Conservation (phyloP, 2,797 vertebrate species). For the Oceanodroma leucorhoa region DNA sequence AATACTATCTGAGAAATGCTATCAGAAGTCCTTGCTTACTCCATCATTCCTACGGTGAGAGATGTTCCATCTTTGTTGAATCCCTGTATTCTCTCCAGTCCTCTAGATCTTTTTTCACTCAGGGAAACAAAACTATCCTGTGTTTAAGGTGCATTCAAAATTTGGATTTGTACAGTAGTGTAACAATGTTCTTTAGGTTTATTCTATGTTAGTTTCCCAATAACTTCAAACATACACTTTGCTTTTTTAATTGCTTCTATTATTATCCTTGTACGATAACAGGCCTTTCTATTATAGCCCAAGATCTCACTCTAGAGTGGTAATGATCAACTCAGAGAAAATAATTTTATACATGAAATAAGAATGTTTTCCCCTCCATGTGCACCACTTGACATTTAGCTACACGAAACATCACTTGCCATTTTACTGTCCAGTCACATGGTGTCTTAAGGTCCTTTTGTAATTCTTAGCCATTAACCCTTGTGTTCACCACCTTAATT, state of each 20-base stretch:
- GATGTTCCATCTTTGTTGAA: neutral
- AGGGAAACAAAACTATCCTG: neutral
- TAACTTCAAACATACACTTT: neutral
- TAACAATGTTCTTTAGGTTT: neutral
- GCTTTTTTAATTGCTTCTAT: neutral
- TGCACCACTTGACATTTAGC: neutral
- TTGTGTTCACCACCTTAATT: neutral
- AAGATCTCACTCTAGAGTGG: neutral
- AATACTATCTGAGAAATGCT: neutral
- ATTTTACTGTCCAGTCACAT: neutral
- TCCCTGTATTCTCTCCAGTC: fast-evolving
- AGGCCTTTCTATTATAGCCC: neutral
- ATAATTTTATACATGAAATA: neutral
- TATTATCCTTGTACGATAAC: neutral
- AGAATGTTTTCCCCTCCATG: neutral
- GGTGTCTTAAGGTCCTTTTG: neutral
- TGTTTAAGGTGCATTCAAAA: neutral
- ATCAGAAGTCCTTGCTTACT: neutral
- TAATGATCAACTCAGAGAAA: neutral
- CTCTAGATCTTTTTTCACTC: neutral
- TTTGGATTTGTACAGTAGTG: neutral
- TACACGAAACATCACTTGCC: neutral
- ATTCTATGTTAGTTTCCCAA: neutral
- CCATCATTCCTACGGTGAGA: neutral
- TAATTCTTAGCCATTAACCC: neutral